Base-by-base conservation (phyloP, 2,113 vertebrate species). In the Ploceus nigricollis region DNA sequence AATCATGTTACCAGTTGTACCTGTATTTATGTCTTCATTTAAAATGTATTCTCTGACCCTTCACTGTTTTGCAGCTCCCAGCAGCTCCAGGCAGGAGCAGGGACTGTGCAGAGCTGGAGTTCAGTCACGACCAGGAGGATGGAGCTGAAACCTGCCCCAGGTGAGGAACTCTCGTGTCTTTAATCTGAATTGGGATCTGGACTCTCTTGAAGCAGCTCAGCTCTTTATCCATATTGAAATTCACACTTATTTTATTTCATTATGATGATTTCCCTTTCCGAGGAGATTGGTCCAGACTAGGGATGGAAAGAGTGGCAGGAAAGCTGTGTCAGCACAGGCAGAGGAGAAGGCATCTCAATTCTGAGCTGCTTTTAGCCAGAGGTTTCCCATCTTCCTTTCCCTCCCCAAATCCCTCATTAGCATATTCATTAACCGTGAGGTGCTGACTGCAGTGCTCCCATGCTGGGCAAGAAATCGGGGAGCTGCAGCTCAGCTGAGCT, bases 381-480 rank as follows among this genome's bases (percentile, higher is more conserved):
- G 72, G 31, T 80, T 91, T 82, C 53, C 87, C 58, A 85, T 42
- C 66, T 80, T 35, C 65, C 65, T 51, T 48, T 18, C 87, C 84
- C n/a, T 25, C 7, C 82, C 71, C 14, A 76, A 19, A 37, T 73
- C 47, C 21, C 33, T 35, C 16, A 45, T 96, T 78, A 94, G 63
- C 95, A 91, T 88, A 83, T 80, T 88, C 87, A 92, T 95, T 90
- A 90, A 51, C 35, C 0, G 22, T 0, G 7, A 78, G 65, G 47
- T 72, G 87, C 80, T 72, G 70, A n/a, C 82, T 91, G 85, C 58
- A 1, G 47, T 5, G 75, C 71, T 86, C 63, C 84, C 94, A 66
- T 2, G 47, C 90, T 95, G 94, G 82, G 93, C 63, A 48, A 45
- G 93, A 88, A 93, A 92, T 78, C 64, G 2, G 28, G 84, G 88